Percentiles rank a stretch among this genome's conserved stretches.
Conservation (phyloP, 2,797 vertebrate species). For the Picus viridis region DNA sequence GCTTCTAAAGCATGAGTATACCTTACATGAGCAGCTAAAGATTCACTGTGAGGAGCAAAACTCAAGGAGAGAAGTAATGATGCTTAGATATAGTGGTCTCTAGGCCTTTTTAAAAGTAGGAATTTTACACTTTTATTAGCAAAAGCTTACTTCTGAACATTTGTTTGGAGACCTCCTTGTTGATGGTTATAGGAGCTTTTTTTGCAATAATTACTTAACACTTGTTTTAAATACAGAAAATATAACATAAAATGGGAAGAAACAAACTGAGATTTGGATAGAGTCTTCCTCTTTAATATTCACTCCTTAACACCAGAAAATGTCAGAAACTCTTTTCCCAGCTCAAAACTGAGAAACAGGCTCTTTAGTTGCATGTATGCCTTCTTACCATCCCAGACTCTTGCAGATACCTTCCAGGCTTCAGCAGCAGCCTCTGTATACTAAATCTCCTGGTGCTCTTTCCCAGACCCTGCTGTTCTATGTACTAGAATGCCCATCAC, state of each 20-base stretch:
- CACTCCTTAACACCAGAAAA: background rate
- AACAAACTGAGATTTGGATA: background rate
- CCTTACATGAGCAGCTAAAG: background rate
- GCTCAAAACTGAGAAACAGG: background rate
- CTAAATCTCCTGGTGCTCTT: background rate
- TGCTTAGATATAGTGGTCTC: background rate
- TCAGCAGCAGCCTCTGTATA: background rate
- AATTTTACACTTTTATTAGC: background rate
- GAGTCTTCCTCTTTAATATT: background rate
- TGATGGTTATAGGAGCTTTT: background rate
- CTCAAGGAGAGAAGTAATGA: background rate
- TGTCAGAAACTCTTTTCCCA: background rate
- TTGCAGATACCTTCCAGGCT: background rate
- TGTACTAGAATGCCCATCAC: background rate
- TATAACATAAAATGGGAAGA: background rate
- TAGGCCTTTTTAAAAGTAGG: background rate
- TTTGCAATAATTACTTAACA: background rate
- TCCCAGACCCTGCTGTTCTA: background rate
- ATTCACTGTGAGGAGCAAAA: background rate
- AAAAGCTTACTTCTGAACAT: background rate
- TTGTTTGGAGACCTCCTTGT: background rate
- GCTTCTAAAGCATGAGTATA: background rate
- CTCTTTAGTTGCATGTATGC: background rate
- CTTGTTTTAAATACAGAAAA: background rate
- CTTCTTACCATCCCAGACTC: background rate